A percentile compares a stretch with the other conserved stretches of the same genome.
phyloP scores from a whole-genome alignment of 2,888 invertebrate species.

The Stenotaenia linearis region DNA sequence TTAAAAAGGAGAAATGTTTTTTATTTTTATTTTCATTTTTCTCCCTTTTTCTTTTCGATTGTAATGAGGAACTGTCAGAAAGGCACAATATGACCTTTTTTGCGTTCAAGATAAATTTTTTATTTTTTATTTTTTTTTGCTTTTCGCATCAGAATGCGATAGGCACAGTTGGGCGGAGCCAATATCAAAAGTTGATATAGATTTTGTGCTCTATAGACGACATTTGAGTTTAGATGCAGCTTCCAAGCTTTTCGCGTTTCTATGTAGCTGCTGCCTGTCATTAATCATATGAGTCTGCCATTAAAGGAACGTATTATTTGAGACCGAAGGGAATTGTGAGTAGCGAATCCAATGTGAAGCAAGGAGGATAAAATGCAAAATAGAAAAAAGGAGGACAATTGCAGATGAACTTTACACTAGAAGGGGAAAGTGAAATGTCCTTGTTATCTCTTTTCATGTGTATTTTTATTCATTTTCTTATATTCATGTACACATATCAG shows the following conservation, averaged over 20 bases:
- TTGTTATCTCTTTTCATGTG: background rate
- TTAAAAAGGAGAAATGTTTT: conserved; percentile 4
- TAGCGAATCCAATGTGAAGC: conserved; percentile 13
- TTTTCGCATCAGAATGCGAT: conserved; percentile 24
- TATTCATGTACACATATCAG: conserved; percentile 5
- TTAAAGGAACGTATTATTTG: conserved; percentile 24
- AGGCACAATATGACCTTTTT: conserved; percentile 26
- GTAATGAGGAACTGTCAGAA: conserved; percentile 26
- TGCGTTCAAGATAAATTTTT: background rate
- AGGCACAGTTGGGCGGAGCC: conserved; percentile 26
- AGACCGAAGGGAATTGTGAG: conserved; percentile 26
- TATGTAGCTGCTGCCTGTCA: conserved; percentile 20
- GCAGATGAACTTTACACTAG: background rate
- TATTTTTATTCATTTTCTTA: background rate
- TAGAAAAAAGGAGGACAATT: conserved; percentile 9
- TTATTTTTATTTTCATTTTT: background rate
- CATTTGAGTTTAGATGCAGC: conserved; percentile 26
- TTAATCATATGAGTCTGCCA: conserved; percentile 26
- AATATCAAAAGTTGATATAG: conserved; percentile 26
- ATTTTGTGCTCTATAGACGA: conserved; percentile 24
- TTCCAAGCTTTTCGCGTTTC: conserved; percentile 21
- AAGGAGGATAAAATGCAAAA: conserved; percentile 17
- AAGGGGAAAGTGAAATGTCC: conserved; percentile 1
- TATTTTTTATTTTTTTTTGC: background rate
- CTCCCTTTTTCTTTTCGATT: background rate